Base-by-base conservation (phyloP, 2,113 vertebrate species). In the Megaceryle maxima region DNA sequence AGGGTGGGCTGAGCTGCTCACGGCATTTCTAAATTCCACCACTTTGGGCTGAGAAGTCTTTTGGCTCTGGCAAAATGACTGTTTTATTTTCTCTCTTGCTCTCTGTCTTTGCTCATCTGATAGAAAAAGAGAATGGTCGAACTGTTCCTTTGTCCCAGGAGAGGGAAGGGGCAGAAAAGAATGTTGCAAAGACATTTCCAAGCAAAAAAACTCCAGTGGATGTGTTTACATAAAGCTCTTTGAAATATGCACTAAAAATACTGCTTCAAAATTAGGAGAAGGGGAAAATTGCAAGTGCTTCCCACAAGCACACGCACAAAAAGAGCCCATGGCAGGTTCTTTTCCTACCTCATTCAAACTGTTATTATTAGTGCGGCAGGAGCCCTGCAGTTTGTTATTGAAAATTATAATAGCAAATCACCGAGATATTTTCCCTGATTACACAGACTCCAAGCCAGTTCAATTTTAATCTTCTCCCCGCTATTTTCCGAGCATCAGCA, bases 381-480 rank as follows among this genome's bases (percentile, higher is more conserved):
- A 97, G 97, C 95, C 97, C 97, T 87, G 92, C 94, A 92, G 97
- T 97, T 98, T 97, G 97, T 97, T 97, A 97, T 94, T 83, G 87
- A 96, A 97, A 97, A 97, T 97, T 95, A 97, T 95, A 98, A 98
- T 96, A 96, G 96, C 97, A 98, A 98, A 98, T 98, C 98, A 97
- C 55, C 0, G 28, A 93, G 97, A 96, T 97, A 90, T 97, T 97
- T 97, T 96, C 97, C 97, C 95, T 98, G 98, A 98, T 98, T 98
- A 94, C 97, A 94, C 94, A 86, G 95, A 97, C 92, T 97, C 96
- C 94, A 88, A 86, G 94, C 48, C 83, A 88, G 79, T 88, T 85
- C 93, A 92, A 79, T 88, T 96, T 92, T 80, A 66, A 70, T 83
- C 95, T 97, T 96, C 83, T 92, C 26, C 62, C 72, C 5, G 21